phyloP scores from a whole-genome alignment of 2,797 vertebrate genomes.

The Hemitrygon akajei region DNA sequence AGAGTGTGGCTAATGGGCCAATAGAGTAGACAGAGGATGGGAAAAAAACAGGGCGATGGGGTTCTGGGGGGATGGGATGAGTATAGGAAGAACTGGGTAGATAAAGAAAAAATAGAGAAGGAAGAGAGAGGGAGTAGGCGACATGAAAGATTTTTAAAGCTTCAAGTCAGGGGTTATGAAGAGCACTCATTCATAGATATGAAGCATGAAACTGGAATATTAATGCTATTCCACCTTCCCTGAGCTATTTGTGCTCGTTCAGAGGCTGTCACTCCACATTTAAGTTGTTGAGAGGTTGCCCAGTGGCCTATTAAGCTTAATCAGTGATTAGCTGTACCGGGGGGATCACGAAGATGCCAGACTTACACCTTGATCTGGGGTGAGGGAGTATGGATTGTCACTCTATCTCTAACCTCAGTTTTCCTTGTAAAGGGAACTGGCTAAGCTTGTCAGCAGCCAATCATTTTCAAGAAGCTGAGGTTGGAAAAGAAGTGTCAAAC shows the following conservation, averaged over 20 bases:
- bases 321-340: background rate
- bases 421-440: background rate
- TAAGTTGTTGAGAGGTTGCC: background rate
- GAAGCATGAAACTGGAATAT: background rate
- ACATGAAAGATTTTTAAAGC: background rate
- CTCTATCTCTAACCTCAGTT: background rate
- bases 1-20: too few species aligned
- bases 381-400: background rate
- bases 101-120: too few species aligned
- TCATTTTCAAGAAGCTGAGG: background rate
- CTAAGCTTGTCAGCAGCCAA: background rate
- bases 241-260: background rate
- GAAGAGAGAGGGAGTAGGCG: too few species aligned
- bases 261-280: background rate
- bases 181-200: background rate
- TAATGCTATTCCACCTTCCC: background rate
- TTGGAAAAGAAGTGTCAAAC: background rate
- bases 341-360: background rate
- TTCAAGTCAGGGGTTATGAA: background rate
- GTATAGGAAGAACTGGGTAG: too few species aligned
- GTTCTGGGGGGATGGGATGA: too few species aligned
- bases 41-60: too few species aligned
- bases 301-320: background rate
- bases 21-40: too few species aligned
- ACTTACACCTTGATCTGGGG: background rate